Evolutionary conservation across 2,113 vertebrate species (phyloP), one percentile per base, ranked within the genome.

Genomic region (Macroglossus sobrinus): DNA sequence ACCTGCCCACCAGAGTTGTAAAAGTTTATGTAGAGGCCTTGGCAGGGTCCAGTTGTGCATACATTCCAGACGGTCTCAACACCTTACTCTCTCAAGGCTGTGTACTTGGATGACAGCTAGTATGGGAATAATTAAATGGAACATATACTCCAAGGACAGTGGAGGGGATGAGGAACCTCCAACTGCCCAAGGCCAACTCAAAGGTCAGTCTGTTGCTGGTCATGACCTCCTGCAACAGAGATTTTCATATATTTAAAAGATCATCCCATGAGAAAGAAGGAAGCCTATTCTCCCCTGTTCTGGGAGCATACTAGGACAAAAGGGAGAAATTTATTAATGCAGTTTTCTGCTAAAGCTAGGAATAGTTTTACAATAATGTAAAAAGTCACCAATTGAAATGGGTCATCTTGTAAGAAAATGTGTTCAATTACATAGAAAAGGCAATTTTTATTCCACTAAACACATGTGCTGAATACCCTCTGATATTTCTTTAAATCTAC

Each of bases 181-280:
- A 24, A 21, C 10, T 57, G 35, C 13, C 21, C 24, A 1, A 19
- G 50, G n/a, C 26, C 3, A 18, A 10, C 16, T n/a, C 3, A 16
- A n/a, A 13, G 24, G 5, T 74, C 47, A 57, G 15, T 16, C 0
- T 0, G 50, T 28, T 35, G 12, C 50, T 16, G 35, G 18, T 59
- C 33, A 9, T 24, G 35, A 64, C 18, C 13, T 30, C 15, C 9
- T 75, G 28, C 30, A 64, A 30, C 8, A 71, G 63, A 33, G 24
- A 69, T 28, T 5, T 45, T 68, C 12, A 11, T 71, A 38, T 59
- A 74, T 66, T 50, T 87, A 55, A 75, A 66, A 3, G 2, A 2
- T 0, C 71, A 0, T 9, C 7, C 11, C 38, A 4, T 28, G 13
- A 43, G 19, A 50, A 40, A 21, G 35, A 28, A n/a, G 5, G 26